Percentiles rank a stretch among this genome's conserved stretches.
These are phyloP conservation scores for Drosophila baimaii DNA, from an alignment of 1,140 invertebrate species.

Conservation along the genomic window DNA sequence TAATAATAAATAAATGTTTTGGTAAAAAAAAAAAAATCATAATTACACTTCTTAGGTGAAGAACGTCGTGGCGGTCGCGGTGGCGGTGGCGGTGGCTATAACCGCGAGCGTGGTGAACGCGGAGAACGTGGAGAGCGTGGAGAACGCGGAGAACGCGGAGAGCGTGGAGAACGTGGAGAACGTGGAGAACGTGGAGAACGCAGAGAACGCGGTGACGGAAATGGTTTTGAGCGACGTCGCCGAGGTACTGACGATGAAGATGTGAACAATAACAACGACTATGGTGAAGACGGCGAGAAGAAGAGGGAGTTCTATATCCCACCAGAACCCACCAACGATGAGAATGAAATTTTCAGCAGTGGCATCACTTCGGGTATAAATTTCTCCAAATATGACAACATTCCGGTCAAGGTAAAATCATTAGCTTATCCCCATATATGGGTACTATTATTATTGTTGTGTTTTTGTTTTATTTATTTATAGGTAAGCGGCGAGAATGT, in stretches of 20 bases:
- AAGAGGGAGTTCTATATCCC: conserved; percentile 91
- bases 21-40: background rate
- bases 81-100: conserved; percentile 35
- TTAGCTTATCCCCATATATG: too few species aligned
- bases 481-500: conserved; percentile 80
- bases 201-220: conserved; percentile 15
- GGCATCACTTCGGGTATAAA: conserved; percentile 93
- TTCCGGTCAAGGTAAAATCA: conserved; percentile 90
- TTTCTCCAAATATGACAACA: conserved; percentile 94
- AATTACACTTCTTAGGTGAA: conserved; percentile 12
- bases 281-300: conserved; percentile 78
- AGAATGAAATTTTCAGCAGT: conserved; percentile 89
- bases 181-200: conserved; percentile 30
- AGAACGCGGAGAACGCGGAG: conserved; percentile 28
- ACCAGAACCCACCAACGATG: conserved; percentile 89
- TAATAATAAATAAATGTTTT: background rate
- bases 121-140: conserved; percentile 32
- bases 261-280: conserved; percentile 64
- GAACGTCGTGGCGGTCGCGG: conserved; percentile 28
- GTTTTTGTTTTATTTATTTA: background rate
- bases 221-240: conserved; percentile 38
- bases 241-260: conserved; percentile 59
- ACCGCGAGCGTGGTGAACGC: conserved; percentile 32
- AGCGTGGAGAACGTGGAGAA: conserved; percentile 34
- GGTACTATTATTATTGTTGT: too few species aligned